Conservation (phyloP, 1,140 invertebrate genomes). For the Brachystomella parvula region DNA sequence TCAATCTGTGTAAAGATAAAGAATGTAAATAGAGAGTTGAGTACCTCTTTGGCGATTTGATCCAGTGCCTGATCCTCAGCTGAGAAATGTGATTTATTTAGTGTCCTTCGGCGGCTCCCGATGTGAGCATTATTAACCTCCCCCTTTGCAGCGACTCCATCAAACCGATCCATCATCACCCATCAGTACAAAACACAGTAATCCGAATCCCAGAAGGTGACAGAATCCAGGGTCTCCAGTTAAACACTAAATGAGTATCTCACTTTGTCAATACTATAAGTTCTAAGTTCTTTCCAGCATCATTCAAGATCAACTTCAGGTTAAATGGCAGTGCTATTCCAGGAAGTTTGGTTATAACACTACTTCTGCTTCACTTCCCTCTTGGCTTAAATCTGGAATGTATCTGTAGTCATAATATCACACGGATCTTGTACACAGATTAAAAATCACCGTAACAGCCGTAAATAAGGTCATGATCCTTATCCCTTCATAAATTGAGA, state of each 20-base stretch:
- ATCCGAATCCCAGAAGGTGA: background rate
- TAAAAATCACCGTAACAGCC: too few relatives aligned
- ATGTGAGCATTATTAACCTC: slow-evolving; percentile 39
- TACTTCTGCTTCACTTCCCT: too few relatives aligned
- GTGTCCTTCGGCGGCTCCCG: slow-evolving; percentile 60
- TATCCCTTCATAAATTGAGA: too few relatives aligned
- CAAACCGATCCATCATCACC: background rate
- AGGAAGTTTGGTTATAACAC: background rate
- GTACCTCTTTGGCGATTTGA: slow-evolving; percentile 81
- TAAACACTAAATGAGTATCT: background rate
- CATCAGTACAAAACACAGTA: background rate
- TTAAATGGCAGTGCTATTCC: background rate
- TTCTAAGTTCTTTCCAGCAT: background rate
- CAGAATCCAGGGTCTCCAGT: background rate
- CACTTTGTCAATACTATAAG: too few relatives aligned
- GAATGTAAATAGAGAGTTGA: slow-evolving; percentile 35
- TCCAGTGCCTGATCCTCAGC: slow-evolving; percentile 76
- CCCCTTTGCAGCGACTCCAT: background rate
- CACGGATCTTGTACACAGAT: background rate
- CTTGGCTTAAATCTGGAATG: background rate
- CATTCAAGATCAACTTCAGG: background rate
- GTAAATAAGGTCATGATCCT: too few relatives aligned
- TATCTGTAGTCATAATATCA: background rate
- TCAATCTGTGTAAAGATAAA: background rate
- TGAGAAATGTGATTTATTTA: slow-evolving; percentile 59